Percentiles rank a stretch among this genome's conserved stretches.
Conservation (phyloP, 2,113 vertebrate genomes). For the Balaeniceps rex region DNA sequence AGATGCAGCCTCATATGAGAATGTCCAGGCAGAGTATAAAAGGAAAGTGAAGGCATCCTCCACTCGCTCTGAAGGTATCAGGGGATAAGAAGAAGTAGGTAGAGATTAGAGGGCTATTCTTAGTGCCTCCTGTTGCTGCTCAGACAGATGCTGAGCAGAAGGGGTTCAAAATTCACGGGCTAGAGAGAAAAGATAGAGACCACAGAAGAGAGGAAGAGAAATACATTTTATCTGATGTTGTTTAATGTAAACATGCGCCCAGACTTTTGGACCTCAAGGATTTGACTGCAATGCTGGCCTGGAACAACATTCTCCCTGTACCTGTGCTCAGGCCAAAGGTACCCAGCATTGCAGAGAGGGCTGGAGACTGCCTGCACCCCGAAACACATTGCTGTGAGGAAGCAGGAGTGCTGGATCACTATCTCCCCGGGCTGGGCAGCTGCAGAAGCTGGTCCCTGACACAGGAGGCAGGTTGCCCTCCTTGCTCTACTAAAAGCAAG, state of each 20-base stretch:
- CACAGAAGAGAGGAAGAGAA: not conserved
- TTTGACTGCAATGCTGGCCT: not conserved
- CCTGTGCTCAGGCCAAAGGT: not conserved
- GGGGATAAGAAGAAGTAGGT: not conserved
- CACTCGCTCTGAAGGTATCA: not conserved
- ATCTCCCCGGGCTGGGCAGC: not conserved
- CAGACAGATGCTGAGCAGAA: not conserved
- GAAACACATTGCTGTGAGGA: not conserved
- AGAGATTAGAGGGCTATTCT: slow-evolving; percentile 29
- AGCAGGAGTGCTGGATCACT: not conserved
- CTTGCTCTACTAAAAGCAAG: not conserved
- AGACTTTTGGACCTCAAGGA: not conserved
- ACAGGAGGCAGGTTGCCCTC: not conserved
- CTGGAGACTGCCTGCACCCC: not conserved
- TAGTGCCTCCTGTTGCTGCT: not conserved
- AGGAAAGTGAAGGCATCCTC: slow-evolving; percentile 11
- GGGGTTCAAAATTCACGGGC: not conserved
- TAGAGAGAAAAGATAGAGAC: not conserved
- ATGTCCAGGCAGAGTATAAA: not conserved
- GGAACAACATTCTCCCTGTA: not conserved
- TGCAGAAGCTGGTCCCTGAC: not conserved
- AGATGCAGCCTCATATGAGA: not conserved
- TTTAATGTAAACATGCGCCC: not conserved
- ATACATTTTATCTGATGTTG: not conserved
- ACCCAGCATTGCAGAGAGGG: not conserved